These are phyloP conservation scores for Drosophila lacteicornis DNA, from an alignment of 1,140 invertebrate species.

Conservation along the genomic window DNA sequence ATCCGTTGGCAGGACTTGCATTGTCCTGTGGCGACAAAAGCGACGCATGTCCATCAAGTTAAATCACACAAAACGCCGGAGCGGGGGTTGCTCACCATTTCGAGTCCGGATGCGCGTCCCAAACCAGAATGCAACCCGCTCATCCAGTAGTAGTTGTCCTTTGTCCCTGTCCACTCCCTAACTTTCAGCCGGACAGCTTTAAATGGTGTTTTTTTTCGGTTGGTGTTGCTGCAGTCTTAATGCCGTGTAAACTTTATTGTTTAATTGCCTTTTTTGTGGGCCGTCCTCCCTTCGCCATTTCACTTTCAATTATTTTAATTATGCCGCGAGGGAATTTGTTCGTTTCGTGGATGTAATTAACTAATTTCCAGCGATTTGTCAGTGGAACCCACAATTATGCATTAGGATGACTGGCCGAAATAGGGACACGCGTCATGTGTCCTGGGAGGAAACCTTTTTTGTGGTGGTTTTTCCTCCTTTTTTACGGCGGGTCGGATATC, in stretches of 20 bases:
- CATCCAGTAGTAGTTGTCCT: slow-evolving; percentile 39
- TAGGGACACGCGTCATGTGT: slow-evolving; percentile 72
- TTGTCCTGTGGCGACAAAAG: slow-evolving; percentile 64
- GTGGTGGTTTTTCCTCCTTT: slow-evolving; percentile 38
- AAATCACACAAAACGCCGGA: slow-evolving; percentile 56
- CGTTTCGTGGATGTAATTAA: slow-evolving; percentile 68
- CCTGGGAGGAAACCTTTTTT: slow-evolving; percentile 32
- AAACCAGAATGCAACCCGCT: slow-evolving; percentile 48
- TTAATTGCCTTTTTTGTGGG: slow-evolving; percentile 72
- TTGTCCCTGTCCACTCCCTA: slow-evolving; percentile 5
- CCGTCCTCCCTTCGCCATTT: slow-evolving; percentile 37
- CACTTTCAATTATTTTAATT: slow-evolving; percentile 79
- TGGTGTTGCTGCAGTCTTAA: slow-evolving; percentile 58
- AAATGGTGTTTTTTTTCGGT: slow-evolving; percentile 40
- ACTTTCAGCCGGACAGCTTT: slow-evolving; percentile 34
- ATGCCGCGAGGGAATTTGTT: slow-evolving; percentile 43
- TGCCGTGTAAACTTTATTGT: slow-evolving; percentile 79
- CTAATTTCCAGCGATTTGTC: slow-evolving; percentile 80
- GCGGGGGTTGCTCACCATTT: slow-evolving; percentile 39
- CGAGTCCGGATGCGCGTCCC: not conserved
- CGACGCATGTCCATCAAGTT: slow-evolving; percentile 71
- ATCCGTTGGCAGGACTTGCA: slow-evolving; percentile 72
- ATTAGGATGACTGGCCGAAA: slow-evolving; percentile 53
- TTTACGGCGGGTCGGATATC: slow-evolving; percentile 11
- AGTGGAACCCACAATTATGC: slow-evolving; percentile 66